These are phyloP conservation scores for Conger conger DNA, from an alignment of 2,113 vertebrate genomes.

Conservation along the genomic window DNA sequence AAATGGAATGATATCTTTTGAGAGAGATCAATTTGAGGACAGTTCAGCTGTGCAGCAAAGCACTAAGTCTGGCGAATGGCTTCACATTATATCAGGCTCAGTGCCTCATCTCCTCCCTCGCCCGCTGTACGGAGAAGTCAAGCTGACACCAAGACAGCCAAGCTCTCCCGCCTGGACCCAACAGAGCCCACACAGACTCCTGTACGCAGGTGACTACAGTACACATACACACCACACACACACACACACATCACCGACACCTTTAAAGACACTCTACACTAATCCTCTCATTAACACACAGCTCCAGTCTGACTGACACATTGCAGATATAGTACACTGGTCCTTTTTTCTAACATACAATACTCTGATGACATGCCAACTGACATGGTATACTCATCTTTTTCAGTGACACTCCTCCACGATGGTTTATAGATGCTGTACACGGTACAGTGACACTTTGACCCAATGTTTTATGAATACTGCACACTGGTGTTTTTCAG, in stretches of 20 bases:
- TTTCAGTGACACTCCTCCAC: neutral
- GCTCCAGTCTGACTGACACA: neutral
- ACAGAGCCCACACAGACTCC: neutral
- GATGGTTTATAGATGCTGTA: neutral
- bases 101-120: slow-evolving; percentile 31
- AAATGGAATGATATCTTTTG: too few species aligned
- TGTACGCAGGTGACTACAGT: neutral
- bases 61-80: neutral
- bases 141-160: neutral
- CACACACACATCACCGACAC: neutral
- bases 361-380: neutral
- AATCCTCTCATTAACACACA: neutral
- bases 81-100: slow-evolving; percentile 10
- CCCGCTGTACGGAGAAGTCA: neutral
- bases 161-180: neutral
- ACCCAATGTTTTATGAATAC: neutral
- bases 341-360: neutral
- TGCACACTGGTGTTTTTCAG: neutral
- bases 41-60: too few species aligned
- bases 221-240: too few species aligned
- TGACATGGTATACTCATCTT: neutral
- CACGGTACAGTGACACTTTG: neutral
- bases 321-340: neutral
- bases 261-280: neutral
- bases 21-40: too few species aligned